phyloP scores from a whole-genome alignment of 53 echinoderm and acorn worm genomes.

The Arbacia lixula region DNA sequence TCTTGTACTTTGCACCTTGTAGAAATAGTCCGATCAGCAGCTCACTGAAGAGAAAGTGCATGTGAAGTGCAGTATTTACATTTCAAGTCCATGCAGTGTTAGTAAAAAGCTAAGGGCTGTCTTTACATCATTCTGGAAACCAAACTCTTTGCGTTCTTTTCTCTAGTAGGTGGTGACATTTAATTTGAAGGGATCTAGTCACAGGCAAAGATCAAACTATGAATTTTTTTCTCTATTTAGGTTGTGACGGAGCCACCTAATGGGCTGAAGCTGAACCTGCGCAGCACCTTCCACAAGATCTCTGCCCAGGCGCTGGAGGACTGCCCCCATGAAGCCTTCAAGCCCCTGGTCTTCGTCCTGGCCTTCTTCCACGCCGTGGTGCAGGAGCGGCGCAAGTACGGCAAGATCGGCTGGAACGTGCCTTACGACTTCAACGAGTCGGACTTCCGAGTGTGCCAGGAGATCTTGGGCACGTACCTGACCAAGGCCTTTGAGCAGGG shows the following conservation, averaged over 20 bases:
- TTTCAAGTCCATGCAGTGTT: too few species aligned
- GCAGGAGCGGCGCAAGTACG: constrained; percentile 96
- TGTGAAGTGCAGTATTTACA: too few species aligned
- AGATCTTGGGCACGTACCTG: constrained; percentile 92
- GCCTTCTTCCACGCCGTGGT: constrained; percentile 99
- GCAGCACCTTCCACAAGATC: constrained; percentile 98
- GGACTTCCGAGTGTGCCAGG: constrained; percentile 95
- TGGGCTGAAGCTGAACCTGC: constrained; percentile 96
- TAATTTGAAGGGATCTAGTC: too few species aligned
- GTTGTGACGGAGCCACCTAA: constrained; percentile 99
- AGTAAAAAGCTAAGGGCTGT: too few species aligned
- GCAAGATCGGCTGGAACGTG: constrained; percentile 99
- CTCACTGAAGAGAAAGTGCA: too few species aligned
- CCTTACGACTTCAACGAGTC: constrained; percentile 99
- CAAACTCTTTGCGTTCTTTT: too few species aligned
- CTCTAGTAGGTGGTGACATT: too few species aligned
- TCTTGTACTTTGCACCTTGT: too few species aligned
- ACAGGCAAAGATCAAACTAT: too few species aligned
- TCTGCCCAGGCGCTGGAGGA: constrained; percentile 89
- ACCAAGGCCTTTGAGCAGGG: constrained; percentile 90
- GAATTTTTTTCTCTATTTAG: constrained; percentile 31
- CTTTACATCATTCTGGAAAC: too few species aligned
- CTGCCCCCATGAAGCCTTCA: constrained; percentile 96
- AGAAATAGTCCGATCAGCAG: too few species aligned
- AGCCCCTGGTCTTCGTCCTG: constrained; percentile 90